Conservation (phyloP, 2,888 invertebrate species). For the Tetrapedia diversipes region DNA sequence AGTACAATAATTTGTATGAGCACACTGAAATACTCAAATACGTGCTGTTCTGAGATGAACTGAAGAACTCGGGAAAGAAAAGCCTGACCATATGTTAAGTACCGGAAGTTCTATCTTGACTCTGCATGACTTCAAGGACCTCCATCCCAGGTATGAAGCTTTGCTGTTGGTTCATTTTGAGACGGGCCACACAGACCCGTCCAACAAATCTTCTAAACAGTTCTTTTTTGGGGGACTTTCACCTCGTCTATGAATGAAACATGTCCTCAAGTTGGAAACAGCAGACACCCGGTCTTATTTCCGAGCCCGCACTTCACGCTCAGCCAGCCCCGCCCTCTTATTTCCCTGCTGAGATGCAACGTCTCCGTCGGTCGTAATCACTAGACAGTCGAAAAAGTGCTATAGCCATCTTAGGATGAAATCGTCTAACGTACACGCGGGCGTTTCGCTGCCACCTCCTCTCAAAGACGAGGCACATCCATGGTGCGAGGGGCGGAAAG, state of each 20-base stretch:
- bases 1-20: no score
- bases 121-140: no score
- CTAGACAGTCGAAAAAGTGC: conserved; percentile 23
- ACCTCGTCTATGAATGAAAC: background rate
- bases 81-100: no score
- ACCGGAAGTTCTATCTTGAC: no score
- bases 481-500: background rate
- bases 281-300: conserved; percentile 2
- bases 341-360: conserved; percentile 19
- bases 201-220: no score
- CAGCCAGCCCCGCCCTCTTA: background rate
- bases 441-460: conserved; percentile 1
- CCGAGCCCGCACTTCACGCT: background rate
- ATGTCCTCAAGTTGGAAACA: conserved; percentile 1
- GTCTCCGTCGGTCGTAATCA: conserved; percentile 19
- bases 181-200: no score
- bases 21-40: no score
- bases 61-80: no score
- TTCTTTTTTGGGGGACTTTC: background rate
- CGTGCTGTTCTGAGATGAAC: no score
- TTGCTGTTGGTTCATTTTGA: no score
- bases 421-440: conserved; percentile 7
- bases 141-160: no score
- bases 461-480: conserved; percentile 8
- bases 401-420: conserved; percentile 18